Evolutionary conservation across 1,140 invertebrate species (phyloP).

Genomic region (Anoplophora glabripennis): DNA sequence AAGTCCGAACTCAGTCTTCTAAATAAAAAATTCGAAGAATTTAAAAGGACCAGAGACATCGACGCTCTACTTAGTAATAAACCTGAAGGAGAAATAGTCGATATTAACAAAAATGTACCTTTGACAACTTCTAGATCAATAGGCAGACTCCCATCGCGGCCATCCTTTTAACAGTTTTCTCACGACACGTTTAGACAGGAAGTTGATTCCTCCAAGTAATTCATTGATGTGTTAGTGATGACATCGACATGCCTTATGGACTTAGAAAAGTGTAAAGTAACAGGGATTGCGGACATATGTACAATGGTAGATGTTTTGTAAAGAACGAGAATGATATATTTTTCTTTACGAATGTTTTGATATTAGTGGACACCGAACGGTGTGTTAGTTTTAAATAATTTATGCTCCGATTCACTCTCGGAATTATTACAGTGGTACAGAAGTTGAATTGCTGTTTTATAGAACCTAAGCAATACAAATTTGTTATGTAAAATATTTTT

Average conservation of each 20-base stretch:
- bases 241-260: slow-evolving; percentile 2
- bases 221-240: slow-evolving; percentile 8
- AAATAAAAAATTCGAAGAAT: slow-evolving; percentile 50
- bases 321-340: background rate
- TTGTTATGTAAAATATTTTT: no score
- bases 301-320: background rate
- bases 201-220: slow-evolving; percentile 8
- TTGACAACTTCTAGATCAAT: slow-evolving; percentile 33
- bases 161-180: slow-evolving; percentile 32
- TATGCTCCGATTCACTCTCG: no score
- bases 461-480: no score
- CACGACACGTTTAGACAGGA: slow-evolving; percentile 4
- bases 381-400: no score
- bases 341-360: no score
- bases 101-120: slow-evolving; percentile 29
- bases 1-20: slow-evolving; percentile 45
- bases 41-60: slow-evolving; percentile 42
- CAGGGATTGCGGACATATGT: slow-evolving; percentile 13
- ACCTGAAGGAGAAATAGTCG: slow-evolving; percentile 23
- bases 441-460: no score
- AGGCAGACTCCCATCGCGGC: slow-evolving; percentile 34
- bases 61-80: slow-evolving; percentile 7
- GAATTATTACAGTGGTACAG: no score
- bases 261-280: background rate
- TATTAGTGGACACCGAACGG: no score